Base-by-base conservation (phyloP, 2,113 vertebrate genomes). In the Thunnus maccoyii region DNA sequence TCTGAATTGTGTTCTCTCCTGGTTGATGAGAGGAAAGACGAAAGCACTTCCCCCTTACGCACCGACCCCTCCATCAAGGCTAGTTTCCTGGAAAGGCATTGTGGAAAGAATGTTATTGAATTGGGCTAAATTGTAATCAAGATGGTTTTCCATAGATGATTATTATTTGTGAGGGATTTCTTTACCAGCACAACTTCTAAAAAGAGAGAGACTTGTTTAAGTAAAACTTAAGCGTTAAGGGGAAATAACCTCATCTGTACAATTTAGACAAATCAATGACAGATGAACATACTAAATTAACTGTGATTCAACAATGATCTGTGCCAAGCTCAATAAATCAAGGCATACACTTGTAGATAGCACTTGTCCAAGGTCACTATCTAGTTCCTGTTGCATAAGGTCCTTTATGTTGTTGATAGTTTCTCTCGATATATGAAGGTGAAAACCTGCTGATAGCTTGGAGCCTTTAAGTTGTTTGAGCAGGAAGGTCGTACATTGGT, bases 381-480 rank as follows among this genome's bases (percentile, higher is more conserved):
- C 7, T 41, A 41, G 36, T 9, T 41, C 36, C 36, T 41, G 36
- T 41, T 41, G 7, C 36, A 41, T 41, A 41, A 41, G 36, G 5
- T 41, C 27, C 12, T 48, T 67, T 20, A 51, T 20, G 13, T 65
- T 52, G n/a, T 48, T 71, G 22, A 22, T 22, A 22, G 22, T 1
- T 50, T 47, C 66, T 30, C 74, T 16, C 10, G 1, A 44, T n/a
- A 13, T 20, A 3, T 36, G 36, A 81, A 86, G 70, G 66, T 76
- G 71, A 82, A 67, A 70, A 32, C 11, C 18, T 44, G 25, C 62
- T 81, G 76, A 88, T 85, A 71, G 18, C 54, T 15, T 58, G 73
- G 68, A 54, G 70, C 77, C 70, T 44, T 58, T 55, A 32, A 63
- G n/a, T 41, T 87, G 71, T 89, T 88, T 89, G 77, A 88, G 27